phyloP scores from a whole-genome alignment of 2,888 invertebrate genomes.

The Barypeithes pellucidus region DNA sequence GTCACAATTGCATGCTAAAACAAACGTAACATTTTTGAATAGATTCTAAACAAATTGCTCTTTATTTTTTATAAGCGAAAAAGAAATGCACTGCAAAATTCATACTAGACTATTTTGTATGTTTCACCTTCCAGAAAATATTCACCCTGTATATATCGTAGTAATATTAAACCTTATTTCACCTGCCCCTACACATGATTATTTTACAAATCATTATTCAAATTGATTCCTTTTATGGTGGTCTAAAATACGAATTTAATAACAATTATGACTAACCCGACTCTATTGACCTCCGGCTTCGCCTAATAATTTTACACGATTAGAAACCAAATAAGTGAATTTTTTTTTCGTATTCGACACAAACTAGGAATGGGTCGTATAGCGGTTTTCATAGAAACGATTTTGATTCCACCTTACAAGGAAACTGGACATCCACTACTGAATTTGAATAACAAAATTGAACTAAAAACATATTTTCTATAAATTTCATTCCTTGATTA shows the following conservation, averaged over 20 bases:
- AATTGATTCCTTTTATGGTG: constrained; percentile 12
- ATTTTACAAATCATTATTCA: not conserved
- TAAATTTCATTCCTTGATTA: too few relatives aligned
- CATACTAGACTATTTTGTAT: too few relatives aligned
- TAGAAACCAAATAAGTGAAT: constrained; percentile 15
- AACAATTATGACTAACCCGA: not conserved
- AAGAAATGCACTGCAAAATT: too few relatives aligned
- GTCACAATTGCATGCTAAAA: constrained; percentile 90
- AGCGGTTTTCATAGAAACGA: too few relatives aligned
- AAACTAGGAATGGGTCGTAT: not conserved
- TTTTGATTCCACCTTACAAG: too few relatives aligned
- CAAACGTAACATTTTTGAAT: constrained; percentile 10
- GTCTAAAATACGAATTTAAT: constrained; percentile 3
- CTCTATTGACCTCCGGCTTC: constrained; percentile 4
- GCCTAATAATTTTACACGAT: constrained; percentile 12
- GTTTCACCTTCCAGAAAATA: not conserved
- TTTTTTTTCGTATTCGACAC: not conserved
- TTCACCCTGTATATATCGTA: not conserved
- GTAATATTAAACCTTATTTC: not conserved
- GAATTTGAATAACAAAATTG: too few relatives aligned
- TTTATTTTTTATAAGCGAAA: too few relatives aligned
- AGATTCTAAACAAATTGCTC: too few relatives aligned
- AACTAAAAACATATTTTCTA: too few relatives aligned
- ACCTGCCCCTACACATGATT: not conserved
- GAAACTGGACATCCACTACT: too few relatives aligned